Evolutionary conservation across 1,140 invertebrate species (phyloP).

Genomic region (Anoplolepis gracilipes): DNA sequence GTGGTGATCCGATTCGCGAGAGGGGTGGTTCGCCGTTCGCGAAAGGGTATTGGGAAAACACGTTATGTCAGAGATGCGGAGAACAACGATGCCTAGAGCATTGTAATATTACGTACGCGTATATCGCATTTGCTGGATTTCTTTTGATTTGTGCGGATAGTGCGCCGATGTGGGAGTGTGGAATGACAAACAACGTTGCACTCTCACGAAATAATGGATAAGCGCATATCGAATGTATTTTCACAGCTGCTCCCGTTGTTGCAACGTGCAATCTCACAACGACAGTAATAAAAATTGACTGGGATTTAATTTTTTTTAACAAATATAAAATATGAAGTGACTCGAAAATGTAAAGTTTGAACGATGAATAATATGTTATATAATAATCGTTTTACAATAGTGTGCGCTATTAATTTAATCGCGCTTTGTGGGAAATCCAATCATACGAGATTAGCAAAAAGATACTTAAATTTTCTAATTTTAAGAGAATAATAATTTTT

Average conservation of each 20-base stretch:
- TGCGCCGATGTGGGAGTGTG: neutral
- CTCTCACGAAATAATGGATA: constrained; percentile 46
- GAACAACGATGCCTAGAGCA: neutral
- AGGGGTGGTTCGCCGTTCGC: constrained; percentile 62
- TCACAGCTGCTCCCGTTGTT: constrained; percentile 46
- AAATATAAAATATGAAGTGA: constrained; percentile 2
- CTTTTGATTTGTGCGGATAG: constrained; percentile 37
- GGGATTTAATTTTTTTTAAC: constrained; percentile 51
- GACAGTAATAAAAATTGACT: constrained; percentile 42
- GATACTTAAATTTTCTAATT: no score
- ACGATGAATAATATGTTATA: no score
- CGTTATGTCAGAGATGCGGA: constrained; percentile 69
- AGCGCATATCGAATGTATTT: constrained; percentile 28
- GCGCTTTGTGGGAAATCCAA: neutral
- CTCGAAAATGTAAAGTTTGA: no score
- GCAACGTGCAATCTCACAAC: constrained; percentile 19
- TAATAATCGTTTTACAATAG: neutral
- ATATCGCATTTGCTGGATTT: constrained; percentile 35
- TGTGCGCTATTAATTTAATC: neutral
- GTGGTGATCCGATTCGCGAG: neutral
- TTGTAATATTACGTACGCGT: constrained; percentile 54
- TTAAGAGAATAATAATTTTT: no score
- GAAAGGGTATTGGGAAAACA: constrained; percentile 81
- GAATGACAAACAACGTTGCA: constrained; percentile 53
- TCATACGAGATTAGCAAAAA: neutral